These are phyloP conservation scores for Heliconius aoede DNA, from an alignment of 2,888 invertebrate species.

Conservation along the genomic window DNA sequence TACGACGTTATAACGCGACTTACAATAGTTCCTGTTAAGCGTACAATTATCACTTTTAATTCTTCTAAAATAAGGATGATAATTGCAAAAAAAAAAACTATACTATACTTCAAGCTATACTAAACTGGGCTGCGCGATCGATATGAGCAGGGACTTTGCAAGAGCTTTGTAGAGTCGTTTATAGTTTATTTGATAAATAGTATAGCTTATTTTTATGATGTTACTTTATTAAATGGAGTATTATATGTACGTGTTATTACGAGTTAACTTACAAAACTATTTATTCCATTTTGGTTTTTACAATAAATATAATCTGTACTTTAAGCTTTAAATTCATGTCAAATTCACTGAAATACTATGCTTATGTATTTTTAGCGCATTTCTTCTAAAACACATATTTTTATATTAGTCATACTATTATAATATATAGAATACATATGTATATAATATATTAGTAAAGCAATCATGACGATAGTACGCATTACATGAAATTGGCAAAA, in stretches of 20 bases:
- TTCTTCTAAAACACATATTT: background rate
- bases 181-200: conserved; percentile 27
- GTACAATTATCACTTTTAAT: conserved; percentile 18
- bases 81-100: conserved; percentile 12
- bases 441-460: conserved; percentile 7
- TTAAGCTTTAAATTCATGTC: background rate
- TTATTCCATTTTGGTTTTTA: background rate
- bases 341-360: background rate
- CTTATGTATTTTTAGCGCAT: background rate
- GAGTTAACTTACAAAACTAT: background rate
- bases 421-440: background rate
- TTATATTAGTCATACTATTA: conserved; percentile 5
- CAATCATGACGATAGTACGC: conserved; percentile 18
- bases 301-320: background rate
- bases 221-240: conserved; percentile 5
- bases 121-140: conserved; percentile 41
- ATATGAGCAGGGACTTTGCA: conserved; percentile 40
- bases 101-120: conserved; percentile 41
- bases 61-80: conserved; percentile 5
- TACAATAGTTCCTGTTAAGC: background rate
- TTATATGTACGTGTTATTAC: background rate
- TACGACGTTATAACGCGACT: conserved; percentile 37
- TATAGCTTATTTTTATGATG: conserved; percentile 18
- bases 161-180: conserved; percentile 31
- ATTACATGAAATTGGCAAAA: conserved; percentile 20